These are phyloP conservation scores for Chamaea fasciata DNA, from an alignment of 2,113 vertebrate genomes.

Conservation along the genomic window DNA sequence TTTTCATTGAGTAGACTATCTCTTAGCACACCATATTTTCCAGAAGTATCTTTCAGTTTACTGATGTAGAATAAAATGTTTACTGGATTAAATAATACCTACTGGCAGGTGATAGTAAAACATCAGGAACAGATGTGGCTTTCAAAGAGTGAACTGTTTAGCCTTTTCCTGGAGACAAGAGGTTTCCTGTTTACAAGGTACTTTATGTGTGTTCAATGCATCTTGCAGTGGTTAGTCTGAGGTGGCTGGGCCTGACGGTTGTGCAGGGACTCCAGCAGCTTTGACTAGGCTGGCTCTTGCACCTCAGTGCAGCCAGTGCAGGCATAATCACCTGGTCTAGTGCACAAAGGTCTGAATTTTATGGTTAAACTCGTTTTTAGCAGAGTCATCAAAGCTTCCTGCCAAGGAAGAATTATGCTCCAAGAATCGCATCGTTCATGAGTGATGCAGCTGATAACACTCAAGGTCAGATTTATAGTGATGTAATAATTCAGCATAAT, in stretches of 20 bases:
- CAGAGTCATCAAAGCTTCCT: neutral
- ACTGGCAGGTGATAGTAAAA: neutral
- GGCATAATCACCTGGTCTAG: neutral
- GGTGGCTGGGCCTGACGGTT: accelerated
- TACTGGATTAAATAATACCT: neutral
- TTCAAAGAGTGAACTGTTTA: neutral
- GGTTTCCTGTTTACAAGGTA: neutral
- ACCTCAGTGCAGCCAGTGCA: neutral
- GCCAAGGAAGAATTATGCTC: neutral
- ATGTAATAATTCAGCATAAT: neutral
- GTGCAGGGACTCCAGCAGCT: neutral
- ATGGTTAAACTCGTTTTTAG: neutral
- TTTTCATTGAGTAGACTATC: neutral
- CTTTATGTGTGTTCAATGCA: neutral
- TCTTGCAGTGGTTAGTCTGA: neutral
- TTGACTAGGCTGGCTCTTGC: neutral
- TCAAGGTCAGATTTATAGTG: neutral
- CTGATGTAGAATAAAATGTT: neutral
- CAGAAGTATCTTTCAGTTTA: neutral
- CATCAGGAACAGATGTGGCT: neutral
- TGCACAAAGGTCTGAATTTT: neutral
- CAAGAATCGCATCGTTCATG: neutral
- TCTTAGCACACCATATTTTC: neutral
- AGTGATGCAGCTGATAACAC: neutral
- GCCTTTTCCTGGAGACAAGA: neutral